Evolutionary conservation across 2,797 vertebrate species (phyloP), one percentile per base, ranked within the genome.

Genomic region (Sus cebifrons): DNA sequence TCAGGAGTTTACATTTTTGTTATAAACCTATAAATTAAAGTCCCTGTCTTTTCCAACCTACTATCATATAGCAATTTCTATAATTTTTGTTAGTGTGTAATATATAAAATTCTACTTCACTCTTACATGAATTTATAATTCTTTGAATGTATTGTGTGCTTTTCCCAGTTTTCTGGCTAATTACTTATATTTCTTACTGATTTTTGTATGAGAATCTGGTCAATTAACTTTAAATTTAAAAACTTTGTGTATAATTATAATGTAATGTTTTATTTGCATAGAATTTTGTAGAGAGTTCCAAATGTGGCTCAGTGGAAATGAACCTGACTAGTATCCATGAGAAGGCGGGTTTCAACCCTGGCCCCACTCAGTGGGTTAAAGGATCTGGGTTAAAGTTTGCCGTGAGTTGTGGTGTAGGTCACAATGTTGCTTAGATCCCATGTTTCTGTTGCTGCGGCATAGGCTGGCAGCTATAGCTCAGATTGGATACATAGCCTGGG

Each of bases 161-260:
- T 49, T 67, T 74, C 36, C 29, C 25, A 52, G 29, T 75, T 95
- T 87, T 84, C 77, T 95, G 32, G 64, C 71, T 54, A 65, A 29
- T 65, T 49, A 21, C 7, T 71, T 89, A 21, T 85, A 71, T 58
- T 85, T 85, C 27, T 65, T 85, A 89, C 4, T 73, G 11, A 58
- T 27, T 89, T 95, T 67, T 79, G 5, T 62, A 36, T 70, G 20
- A 93, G 12, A 13, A 79, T 13, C 20, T 78, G 14, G 32, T 81
- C 23, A 87, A 70, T 75, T 44, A 62, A 52, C 77, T 65, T 84
- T 58, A 77, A 94, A 89, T 71, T 73, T 58, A 27, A 67, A 94
- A 65, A 65, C 0, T 36, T 86, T 70, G 3, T 91, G 9, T 71
- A 4, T 25, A 79, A 60, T 64, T 65, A 78, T 25, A 27, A 58